Evolutionary conservation across 2,888 invertebrate genomes (phyloP).

Genomic region (Yponomeuta cagnagella): DNA sequence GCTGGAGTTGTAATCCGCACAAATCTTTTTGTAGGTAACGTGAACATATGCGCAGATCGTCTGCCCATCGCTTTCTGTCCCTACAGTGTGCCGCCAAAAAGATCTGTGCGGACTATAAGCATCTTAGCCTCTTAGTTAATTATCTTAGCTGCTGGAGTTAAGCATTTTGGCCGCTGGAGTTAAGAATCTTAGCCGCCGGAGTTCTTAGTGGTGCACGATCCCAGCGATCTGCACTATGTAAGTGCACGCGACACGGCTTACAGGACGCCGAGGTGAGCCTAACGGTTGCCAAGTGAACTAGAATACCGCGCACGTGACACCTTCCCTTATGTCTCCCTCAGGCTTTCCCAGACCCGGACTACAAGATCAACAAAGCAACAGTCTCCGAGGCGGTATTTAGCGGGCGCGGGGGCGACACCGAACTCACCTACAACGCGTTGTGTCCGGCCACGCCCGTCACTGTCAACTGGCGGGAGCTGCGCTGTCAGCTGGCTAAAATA

Average conservation of each 20-base stretch:
- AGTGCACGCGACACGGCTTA: conserved; percentile 84
- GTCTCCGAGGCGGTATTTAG: conserved; percentile 80
- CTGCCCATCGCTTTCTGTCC: too few relatives aligned
- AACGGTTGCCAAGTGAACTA: conserved; percentile 83
- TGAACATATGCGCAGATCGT: too few relatives aligned
- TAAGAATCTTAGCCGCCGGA: too few relatives aligned
- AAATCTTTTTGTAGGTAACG: too few relatives aligned
- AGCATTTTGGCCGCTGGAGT: too few relatives aligned
- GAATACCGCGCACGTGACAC: not conserved
- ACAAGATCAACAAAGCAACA: conserved; percentile 92
- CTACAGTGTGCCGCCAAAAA: too few relatives aligned
- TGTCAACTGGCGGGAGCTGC: conserved; percentile 93
- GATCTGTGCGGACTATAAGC: too few relatives aligned
- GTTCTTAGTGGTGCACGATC: too few relatives aligned
- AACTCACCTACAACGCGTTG: conserved; percentile 84
- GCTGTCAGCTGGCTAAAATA: conserved; percentile 39
- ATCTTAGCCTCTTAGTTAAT: too few relatives aligned
- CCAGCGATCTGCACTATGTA: too few relatives aligned
- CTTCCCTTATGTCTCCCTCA: conserved; percentile 28
- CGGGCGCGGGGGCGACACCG: conserved; percentile 68
- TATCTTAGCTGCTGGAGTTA: too few relatives aligned
- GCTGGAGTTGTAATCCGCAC: too few relatives aligned
- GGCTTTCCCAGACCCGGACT: conserved; percentile 94
- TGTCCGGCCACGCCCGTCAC: conserved; percentile 90
- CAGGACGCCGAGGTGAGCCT: conserved; percentile 74